These are phyloP conservation scores for Drosophila kepulauana DNA, from an alignment of 1,140 invertebrate genomes.

Conservation along the genomic window DNA sequence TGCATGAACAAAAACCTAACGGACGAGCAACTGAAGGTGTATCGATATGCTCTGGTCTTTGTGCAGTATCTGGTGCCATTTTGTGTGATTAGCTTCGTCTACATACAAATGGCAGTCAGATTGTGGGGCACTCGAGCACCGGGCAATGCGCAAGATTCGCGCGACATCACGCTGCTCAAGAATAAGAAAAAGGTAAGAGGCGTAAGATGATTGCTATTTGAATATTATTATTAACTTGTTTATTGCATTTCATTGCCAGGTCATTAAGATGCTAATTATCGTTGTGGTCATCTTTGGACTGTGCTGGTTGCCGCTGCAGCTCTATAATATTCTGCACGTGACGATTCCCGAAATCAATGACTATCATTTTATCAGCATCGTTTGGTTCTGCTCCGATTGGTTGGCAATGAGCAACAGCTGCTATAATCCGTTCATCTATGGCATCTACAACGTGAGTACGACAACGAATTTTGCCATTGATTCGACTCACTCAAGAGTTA, in stretches of 20 bases:
- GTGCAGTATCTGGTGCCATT: slow-evolving; percentile 91
- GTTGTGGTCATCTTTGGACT: slow-evolving; percentile 92
- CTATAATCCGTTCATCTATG: slow-evolving; percentile 94
- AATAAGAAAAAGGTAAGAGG: slow-evolving; percentile 92
- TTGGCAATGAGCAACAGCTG: slow-evolving; percentile 95
- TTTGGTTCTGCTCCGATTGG: slow-evolving; percentile 94
- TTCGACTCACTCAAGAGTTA: slow-evolving; percentile 3
- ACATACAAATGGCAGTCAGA: slow-evolving; percentile 91
- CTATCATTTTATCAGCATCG: slow-evolving; percentile 91
- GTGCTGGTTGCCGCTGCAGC: slow-evolving; percentile 93
- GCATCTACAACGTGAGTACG: slow-evolving; percentile 92
- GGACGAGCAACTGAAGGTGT: slow-evolving; percentile 86
- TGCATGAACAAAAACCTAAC: slow-evolving; percentile 87
- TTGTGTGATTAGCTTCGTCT: slow-evolving; percentile 91
- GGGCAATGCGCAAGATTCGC: slow-evolving; percentile 90
- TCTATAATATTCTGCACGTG: slow-evolving; percentile 90
- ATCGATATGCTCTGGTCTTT: slow-evolving; percentile 87
- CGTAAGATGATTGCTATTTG: not conserved
- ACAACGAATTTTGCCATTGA: slow-evolving; percentile 22
- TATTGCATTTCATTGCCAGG: slow-evolving; percentile 86
- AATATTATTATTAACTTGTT: slow-evolving; percentile 3
- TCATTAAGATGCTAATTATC: slow-evolving; percentile 94
- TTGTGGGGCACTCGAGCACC: slow-evolving; percentile 91
- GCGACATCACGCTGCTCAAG: slow-evolving; percentile 90
- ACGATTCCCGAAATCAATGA: slow-evolving; percentile 90